These are phyloP conservation scores for Andrena hattorfiana DNA, from an alignment of 2,888 invertebrate species.

Conservation along the genomic window DNA sequence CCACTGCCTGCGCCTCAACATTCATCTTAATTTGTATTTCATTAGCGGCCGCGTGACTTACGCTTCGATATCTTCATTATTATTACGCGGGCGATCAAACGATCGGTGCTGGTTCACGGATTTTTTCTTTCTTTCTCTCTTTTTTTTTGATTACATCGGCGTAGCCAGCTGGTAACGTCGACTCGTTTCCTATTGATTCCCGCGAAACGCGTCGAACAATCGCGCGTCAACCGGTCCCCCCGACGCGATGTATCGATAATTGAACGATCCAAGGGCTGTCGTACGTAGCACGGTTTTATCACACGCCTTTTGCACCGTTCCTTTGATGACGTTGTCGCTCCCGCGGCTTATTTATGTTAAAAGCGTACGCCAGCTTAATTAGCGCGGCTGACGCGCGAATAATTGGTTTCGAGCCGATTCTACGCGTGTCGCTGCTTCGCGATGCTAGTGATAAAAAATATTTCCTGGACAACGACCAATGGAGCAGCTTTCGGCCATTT, in stretches of 20 bases:
- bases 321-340: conserved; percentile 45
- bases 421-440: conserved; percentile 9
- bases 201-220: conserved; percentile 41
- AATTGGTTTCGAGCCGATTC: conserved; percentile 74
- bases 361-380: conserved; percentile 61
- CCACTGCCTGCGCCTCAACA: background rate
- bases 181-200: conserved; percentile 29
- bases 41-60: conserved; percentile 38
- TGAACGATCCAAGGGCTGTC: conserved; percentile 57
- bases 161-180: background rate
- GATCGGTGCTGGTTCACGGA: conserved; percentile 6
- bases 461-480: conserved; percentile 1
- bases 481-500: background rate
- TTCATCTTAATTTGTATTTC: conserved; percentile 51
- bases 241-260: conserved; percentile 55
- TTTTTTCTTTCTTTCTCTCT: background rate
- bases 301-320: conserved; percentile 42
- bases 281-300: conserved; percentile 42
- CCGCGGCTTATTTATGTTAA: conserved; percentile 65
- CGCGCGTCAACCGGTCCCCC: conserved; percentile 11
- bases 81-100: conserved; percentile 52
- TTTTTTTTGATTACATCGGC: background rate
- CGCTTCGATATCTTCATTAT: conserved; percentile 51
- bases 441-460: background rate
- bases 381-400: conserved; percentile 62